Evolutionary conservation across 2,797 vertebrate genomes (phyloP), one percentile per base, ranked within the genome.

Genomic region (Siniperca scherzeri): DNA sequence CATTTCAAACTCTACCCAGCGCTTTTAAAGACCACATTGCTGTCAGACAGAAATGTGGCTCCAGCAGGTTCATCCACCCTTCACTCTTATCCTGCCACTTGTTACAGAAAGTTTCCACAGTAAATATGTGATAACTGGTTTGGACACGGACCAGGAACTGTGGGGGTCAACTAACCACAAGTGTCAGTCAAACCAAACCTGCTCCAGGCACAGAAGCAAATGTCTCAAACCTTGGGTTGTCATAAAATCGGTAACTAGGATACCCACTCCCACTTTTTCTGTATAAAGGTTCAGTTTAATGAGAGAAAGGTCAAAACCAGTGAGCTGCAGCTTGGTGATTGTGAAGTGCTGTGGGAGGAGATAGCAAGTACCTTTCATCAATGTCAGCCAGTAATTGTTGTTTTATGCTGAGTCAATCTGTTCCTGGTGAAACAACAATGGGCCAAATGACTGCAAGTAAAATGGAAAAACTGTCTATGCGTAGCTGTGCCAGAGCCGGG

Each of bases 301-400:
- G 40, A 87, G 70, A 30, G 60, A 77, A 81, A 73, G 73, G 69
- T 83, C 70, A 78, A 46, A 75, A 66, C 6, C 52, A 55, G 67
- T 30, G 71, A 69, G 64, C 77, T 88, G 87, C 61, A 79, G 77
- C 76, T 19, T 17, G 22, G 77, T 80, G 85, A 89, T 78, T 87
- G 81, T 65, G 70, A 62, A 76, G 61, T 8, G 30, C 72, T 88
- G 88, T 40, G 78, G 33, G 57, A 30, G 65, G 75, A 84, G 86
- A 92, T 84, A 84, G 78, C 78, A 14, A 30, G 67, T 64, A 78
- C 77, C 82, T 89, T 84, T 83, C 62, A 80, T 66, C 77, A 84
- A 13, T 57, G 52, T 70, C 61, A 22, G 22, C 64, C 40, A 74
- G 69, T 64, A 74, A 79, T 81, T 25, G 33, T 38, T 62, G 72